These are phyloP conservation scores for Pangasius djambal DNA, from an alignment of 2,797 vertebrate species.

Conservation along the genomic window DNA sequence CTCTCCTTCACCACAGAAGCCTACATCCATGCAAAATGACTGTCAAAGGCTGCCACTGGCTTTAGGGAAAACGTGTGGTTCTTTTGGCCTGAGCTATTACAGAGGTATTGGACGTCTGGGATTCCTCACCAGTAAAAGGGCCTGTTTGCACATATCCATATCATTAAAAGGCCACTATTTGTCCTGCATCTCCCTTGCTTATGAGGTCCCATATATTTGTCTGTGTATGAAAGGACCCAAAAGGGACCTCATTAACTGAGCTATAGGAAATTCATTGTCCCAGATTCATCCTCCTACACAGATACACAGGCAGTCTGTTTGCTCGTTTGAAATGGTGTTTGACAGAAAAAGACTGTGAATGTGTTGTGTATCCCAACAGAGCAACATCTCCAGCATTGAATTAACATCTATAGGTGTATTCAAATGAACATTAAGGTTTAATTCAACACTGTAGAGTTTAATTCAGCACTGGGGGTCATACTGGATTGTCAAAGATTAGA, in stretches of 20 bases:
- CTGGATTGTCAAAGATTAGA: not conserved
- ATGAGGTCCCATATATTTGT: constrained; percentile 35
- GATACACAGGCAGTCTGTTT: constrained; percentile 17
- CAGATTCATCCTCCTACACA: constrained; percentile 39
- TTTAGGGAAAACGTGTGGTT: constrained; percentile 39
- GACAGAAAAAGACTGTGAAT: not conserved
- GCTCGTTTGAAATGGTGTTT: constrained; percentile 15
- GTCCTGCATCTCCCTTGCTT: constrained; percentile 54
- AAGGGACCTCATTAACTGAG: constrained; percentile 56
- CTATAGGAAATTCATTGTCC: constrained; percentile 48
- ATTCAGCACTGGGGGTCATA: not conserved
- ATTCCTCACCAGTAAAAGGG: constrained; percentile 44
- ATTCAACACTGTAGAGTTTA: not conserved
- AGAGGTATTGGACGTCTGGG: constrained; percentile 48
- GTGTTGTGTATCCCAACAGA: not conserved
- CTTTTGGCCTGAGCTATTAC: constrained; percentile 32
- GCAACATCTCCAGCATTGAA: not conserved
- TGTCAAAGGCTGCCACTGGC: constrained; percentile 32
- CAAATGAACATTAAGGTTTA: not conserved
- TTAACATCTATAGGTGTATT: not conserved
- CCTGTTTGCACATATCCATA: constrained; percentile 66
- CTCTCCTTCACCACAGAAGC: constrained; percentile 48
- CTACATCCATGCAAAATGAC: constrained; percentile 45
- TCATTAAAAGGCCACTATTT: constrained; percentile 73
- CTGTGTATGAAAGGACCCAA: constrained; percentile 43